These are phyloP conservation scores for Lepidochitona cinerea DNA, from an alignment of 2,888 invertebrate genomes.

Conservation along the genomic window DNA sequence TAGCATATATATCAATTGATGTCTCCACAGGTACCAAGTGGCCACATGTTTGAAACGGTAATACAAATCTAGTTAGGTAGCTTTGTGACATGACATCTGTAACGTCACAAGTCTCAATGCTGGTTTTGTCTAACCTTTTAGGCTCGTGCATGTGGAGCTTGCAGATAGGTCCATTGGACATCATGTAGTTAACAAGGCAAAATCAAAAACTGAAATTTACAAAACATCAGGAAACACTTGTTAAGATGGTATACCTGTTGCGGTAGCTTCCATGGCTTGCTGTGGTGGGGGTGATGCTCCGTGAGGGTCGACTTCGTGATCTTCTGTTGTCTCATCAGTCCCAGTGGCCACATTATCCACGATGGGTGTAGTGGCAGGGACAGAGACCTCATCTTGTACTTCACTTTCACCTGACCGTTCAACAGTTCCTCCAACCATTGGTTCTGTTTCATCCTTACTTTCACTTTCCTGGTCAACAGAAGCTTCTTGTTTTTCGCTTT, in stretches of 20 bases:
- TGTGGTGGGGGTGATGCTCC: constrained; percentile 18
- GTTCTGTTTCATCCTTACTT: constrained; percentile 18
- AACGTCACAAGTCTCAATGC: no score
- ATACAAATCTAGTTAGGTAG: no score
- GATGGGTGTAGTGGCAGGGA: background rate
- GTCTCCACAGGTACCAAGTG: no score
- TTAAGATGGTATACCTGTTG: constrained; percentile 27
- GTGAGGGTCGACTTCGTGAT: constrained; percentile 25
- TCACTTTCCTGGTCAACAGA: constrained; percentile 19
- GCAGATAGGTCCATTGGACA: no score
- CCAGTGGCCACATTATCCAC: background rate
- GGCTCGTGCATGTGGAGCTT: no score
- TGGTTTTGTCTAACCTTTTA: no score
- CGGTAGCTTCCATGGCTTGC: constrained; percentile 20
- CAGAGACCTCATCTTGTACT: constrained; percentile 9
- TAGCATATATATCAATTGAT: no score
- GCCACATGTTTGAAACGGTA: no score
- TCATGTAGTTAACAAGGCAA: no score
- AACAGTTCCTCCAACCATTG: background rate
- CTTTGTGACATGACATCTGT: no score
- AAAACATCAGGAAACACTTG: background rate
- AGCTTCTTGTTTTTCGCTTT: constrained; percentile 18
- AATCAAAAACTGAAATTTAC: no score
- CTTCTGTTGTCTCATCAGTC: background rate
- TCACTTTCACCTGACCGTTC: background rate